Conservation (phyloP, 2,113 vertebrate genomes). For the Oncorhynchus keta region DNA sequence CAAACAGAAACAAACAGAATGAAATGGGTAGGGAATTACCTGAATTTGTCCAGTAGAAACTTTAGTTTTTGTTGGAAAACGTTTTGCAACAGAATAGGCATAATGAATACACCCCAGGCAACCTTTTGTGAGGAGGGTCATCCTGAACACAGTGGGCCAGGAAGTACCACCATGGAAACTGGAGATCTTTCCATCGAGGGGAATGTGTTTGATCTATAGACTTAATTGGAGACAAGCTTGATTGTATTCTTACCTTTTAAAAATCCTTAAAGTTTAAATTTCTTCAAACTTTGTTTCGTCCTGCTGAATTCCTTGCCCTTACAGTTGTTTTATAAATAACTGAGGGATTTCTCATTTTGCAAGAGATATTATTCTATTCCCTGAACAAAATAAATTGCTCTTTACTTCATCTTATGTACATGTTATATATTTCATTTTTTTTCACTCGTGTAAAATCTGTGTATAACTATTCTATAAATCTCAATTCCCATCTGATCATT, state of each 20-base stretch:
- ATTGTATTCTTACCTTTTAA: constrained; percentile 35
- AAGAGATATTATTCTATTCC: not conserved
- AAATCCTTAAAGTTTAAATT: constrained; percentile 1
- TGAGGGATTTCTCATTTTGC: not conserved
- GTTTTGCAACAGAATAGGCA: too few relatives aligned
- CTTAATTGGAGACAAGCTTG: constrained; percentile 15
- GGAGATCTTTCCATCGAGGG: not conserved
- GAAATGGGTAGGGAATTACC: too few relatives aligned
- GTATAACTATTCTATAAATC: not conserved
- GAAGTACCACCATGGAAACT: not conserved
- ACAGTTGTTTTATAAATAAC: constrained; percentile 3
- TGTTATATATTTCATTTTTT: not conserved
- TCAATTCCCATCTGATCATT: not conserved
- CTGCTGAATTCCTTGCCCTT: not conserved
- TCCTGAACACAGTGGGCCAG: too few relatives aligned
- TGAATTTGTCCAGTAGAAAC: too few relatives aligned
- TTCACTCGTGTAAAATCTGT: not conserved
- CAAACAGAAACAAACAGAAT: too few relatives aligned
- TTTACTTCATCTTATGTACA: not conserved
- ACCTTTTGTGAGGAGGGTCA: too few relatives aligned
- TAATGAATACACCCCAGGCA: too few relatives aligned
- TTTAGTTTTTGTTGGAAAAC: too few relatives aligned
- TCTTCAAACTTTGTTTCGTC: not conserved
- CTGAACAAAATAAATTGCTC: not conserved
- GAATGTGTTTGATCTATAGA: not conserved